phyloP scores from a whole-genome alignment of 2,113 vertebrate genomes.

The Bungarus multicinctus region DNA sequence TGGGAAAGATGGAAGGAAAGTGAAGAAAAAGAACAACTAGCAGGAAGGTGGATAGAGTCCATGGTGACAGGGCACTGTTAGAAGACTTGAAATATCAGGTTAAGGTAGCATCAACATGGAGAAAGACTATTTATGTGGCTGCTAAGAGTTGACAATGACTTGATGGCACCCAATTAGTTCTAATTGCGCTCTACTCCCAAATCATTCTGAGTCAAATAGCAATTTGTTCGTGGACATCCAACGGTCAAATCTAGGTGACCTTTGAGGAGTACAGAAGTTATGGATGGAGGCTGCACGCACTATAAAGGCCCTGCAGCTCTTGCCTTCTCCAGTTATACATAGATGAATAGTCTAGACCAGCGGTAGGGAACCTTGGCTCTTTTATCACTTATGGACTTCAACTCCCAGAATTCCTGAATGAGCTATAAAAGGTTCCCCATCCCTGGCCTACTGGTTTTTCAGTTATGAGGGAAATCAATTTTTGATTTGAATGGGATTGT shows the following conservation, averaged over 20 bases:
- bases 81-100: background rate
- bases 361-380: too few relatives aligned
- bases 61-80: background rate
- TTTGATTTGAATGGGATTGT: too few relatives aligned
- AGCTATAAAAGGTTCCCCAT: too few relatives aligned
- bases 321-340: background rate
- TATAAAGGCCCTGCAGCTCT: background rate
- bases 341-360: background rate
- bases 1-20: background rate
- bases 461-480: too few relatives aligned
- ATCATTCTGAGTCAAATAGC: background rate
- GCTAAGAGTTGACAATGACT: background rate
- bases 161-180: background rate
- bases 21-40: background rate
- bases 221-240: background rate
- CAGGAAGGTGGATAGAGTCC: background rate
- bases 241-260: background rate
- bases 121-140: background rate
- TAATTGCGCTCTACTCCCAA: background rate
- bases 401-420: too few relatives aligned
- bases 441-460: too few relatives aligned
- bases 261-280: background rate
- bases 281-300: background rate
- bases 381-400: too few relatives aligned
- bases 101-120: background rate